These are phyloP conservation scores for Antechinus stuartii DNA, from an alignment of 2,113 vertebrate species.

Conservation along the genomic window DNA sequence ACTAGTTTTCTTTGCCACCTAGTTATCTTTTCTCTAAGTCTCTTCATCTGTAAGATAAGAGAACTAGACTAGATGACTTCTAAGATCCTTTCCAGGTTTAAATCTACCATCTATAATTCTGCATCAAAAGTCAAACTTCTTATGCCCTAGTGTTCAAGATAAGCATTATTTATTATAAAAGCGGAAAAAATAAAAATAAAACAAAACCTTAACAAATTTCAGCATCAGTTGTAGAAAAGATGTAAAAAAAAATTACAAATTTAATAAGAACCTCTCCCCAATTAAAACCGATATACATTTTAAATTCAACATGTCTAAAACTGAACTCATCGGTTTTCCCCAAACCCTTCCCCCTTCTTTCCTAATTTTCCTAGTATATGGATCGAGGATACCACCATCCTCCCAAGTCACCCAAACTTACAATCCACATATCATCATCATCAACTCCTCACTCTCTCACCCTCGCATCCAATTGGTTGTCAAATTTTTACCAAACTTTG, in stretches of 20 bases:
- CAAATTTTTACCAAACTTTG: neutral
- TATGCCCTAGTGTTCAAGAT: neutral
- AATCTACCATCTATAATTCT: neutral
- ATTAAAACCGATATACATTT: neutral
- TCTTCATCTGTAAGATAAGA: neutral
- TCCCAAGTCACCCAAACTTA: neutral
- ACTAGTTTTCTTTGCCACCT: neutral
- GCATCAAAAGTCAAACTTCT: neutral
- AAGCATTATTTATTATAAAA: neutral
- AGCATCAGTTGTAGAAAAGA: neutral
- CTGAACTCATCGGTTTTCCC: neutral
- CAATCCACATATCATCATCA: neutral
- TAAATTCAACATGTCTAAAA: neutral
- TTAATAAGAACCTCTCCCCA: neutral
- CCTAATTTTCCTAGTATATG: neutral
- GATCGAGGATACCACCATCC: neutral
- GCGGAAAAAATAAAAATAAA: too few relatives aligned
- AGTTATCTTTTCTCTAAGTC: neutral
- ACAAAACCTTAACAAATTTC: neutral
- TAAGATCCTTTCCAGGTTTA: neutral
- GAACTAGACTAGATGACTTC: neutral
- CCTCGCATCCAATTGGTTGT: neutral
- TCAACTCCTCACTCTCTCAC: neutral
- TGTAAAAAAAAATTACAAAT: too few relatives aligned
- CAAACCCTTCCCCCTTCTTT: neutral